Conservation (phyloP, 2,888 invertebrate genomes). For the Lithophane ornitopus region DNA sequence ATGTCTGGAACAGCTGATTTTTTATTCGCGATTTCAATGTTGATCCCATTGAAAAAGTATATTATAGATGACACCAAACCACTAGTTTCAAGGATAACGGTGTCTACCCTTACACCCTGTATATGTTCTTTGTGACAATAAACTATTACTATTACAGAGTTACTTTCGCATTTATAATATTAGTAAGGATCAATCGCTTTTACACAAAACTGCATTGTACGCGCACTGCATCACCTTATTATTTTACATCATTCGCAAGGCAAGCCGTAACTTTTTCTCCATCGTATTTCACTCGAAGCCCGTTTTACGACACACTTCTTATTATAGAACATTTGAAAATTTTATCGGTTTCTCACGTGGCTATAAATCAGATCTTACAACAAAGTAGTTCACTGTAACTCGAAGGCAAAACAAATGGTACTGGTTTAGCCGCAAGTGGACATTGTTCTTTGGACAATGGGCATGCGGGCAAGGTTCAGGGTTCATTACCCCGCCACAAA, state of each 20-base stretch:
- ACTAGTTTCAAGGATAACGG: too few relatives aligned
- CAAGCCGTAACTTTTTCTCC: slow-evolving; percentile 31
- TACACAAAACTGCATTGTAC: not conserved
- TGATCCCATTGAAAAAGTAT: too few relatives aligned
- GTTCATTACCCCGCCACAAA: slow-evolving; percentile 83
- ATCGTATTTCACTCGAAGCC: slow-evolving; percentile 30
- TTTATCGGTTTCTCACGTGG: slow-evolving; percentile 50
- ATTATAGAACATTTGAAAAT: slow-evolving; percentile 45
- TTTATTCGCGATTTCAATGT: too few relatives aligned
- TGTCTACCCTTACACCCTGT: too few relatives aligned
- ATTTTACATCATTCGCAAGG: slow-evolving; percentile 20
- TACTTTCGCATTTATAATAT: too few relatives aligned
- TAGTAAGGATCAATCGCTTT: too few relatives aligned
- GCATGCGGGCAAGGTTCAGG: slow-evolving; percentile 82
- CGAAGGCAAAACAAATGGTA: slow-evolving; percentile 67
- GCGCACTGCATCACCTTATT: slow-evolving; percentile 6
- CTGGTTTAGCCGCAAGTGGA: slow-evolving; percentile 74
- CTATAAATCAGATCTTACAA: slow-evolving; percentile 60
- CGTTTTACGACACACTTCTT: slow-evolving; percentile 50
- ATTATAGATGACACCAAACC: too few relatives aligned
- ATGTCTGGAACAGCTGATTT: too few relatives aligned
- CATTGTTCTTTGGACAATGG: slow-evolving; percentile 83
- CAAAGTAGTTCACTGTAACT: slow-evolving; percentile 62
- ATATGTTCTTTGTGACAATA: too few relatives aligned
- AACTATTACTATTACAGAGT: too few relatives aligned